Percentiles rank a stretch among this genome's conserved stretches.
phyloP scores from a whole-genome alignment of 2,113 vertebrate genomes.

The Malurus cyaneus region DNA sequence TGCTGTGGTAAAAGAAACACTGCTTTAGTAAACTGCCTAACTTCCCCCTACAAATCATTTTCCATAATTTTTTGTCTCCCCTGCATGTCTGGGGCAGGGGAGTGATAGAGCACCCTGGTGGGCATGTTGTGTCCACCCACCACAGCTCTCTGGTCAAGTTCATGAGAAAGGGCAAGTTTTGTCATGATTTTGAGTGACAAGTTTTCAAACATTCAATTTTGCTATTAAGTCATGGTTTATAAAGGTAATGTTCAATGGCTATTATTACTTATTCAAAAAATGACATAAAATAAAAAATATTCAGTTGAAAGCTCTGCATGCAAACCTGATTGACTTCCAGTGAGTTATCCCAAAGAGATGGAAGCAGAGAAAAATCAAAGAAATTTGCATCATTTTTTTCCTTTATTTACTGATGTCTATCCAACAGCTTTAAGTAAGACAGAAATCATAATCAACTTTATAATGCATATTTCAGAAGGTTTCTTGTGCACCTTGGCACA shows the following conservation, averaged over 20 bases:
- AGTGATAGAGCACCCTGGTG: background rate
- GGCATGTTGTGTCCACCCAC: too few species aligned
- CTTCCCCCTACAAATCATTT: background rate
- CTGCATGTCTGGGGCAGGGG: background rate
- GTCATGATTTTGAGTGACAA: background rate
- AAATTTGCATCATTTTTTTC: background rate
- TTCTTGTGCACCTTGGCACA: background rate
- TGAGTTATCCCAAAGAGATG: background rate
- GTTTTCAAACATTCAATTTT: background rate
- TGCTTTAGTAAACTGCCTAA: background rate
- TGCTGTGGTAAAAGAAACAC: background rate
- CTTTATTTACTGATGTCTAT: background rate
- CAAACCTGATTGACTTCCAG: background rate
- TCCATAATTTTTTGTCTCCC: background rate
- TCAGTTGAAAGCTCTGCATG: background rate
- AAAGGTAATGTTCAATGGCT: background rate
- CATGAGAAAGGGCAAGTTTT: background rate
- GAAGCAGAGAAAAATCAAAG: background rate
- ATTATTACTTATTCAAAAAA: background rate
- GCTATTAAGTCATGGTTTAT: background rate
- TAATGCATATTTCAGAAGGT: background rate
- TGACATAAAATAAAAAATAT: background rate
- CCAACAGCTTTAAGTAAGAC: background rate
- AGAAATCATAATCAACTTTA: background rate
- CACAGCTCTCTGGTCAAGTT: background rate